Base-by-base conservation (phyloP, 92 coral and sea anemone genomes). In the Virgularia gustaviana region DNA sequence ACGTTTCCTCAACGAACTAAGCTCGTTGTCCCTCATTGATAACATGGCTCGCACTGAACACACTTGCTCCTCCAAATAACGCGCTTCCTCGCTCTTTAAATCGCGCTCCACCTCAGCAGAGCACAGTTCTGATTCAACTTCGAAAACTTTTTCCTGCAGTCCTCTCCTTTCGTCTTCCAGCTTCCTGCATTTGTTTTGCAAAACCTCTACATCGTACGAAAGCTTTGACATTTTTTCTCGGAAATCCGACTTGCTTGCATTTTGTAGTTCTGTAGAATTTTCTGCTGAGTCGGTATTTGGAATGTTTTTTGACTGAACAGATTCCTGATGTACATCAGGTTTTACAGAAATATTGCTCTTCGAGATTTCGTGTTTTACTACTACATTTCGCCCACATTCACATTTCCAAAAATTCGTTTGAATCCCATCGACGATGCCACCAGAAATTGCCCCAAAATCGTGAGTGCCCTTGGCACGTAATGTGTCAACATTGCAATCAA, bases 41-140 rank as follows among this genome's bases (percentile, higher is more conserved):
- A 67, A 9, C 11, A 35, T 13, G 2, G 74, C 45, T 36, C 37
- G 45, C 4, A 47, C 37, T 2, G 75, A 68, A 19, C 60, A 16
- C 9, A 68, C 41, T 23, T 68, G 75, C 23, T 68, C 75, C 22
- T 68, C 47, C 20, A 68, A 68, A 51, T 68, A 68, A 10, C 75
- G 27, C 28, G 75, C 37, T 19, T 43, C 33, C 35, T 68, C 75
- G 4, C 25, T 68, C 16, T 68, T 54, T 37, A 68, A 55, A 49
- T 68, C 75, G 18, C 75, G 34, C 23, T 68, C 75, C 30, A 47
- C 51, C 36, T 68, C 75, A 27, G 36, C 75, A 19, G 75, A 49
- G 19, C 75, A 68, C 22, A 68, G 35, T 20, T 68, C 61, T 32
- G 75, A 68, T 49, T 68, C 59, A 22, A 47, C 36, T 33, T 68